Conservation (phyloP, 2,888 invertebrate species). For the Euplagia quadripunctaria region DNA sequence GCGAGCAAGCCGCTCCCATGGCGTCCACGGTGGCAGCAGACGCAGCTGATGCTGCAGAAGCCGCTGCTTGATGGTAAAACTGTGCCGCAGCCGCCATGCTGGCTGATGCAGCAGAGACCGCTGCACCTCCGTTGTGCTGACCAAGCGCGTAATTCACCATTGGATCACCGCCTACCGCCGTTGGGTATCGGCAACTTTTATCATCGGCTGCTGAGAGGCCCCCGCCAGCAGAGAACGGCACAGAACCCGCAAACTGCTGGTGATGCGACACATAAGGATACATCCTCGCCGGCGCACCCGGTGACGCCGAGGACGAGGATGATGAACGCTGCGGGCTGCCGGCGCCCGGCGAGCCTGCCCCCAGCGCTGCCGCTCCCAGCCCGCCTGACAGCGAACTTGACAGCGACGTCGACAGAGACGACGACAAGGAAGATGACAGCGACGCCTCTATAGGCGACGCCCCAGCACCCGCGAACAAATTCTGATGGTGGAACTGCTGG, state of each 20-base stretch:
- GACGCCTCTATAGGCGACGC: slow-evolving; percentile 92
- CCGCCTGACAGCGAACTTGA: slow-evolving; percentile 89
- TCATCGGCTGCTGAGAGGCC: slow-evolving; percentile 89
- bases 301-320: slow-evolving; percentile 90
- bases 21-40: slow-evolving; percentile 93
- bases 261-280: slow-evolving; percentile 96
- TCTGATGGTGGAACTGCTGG: slow-evolving; percentile 90
- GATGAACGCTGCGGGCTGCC: slow-evolving; percentile 89
- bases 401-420: slow-evolving; percentile 86
- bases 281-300: slow-evolving; percentile 94
- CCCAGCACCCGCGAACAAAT: slow-evolving; percentile 88
- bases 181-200: slow-evolving; percentile 94
- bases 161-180: slow-evolving; percentile 89
- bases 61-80: slow-evolving; percentile 95
- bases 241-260: slow-evolving; percentile 91
- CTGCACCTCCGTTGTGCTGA: slow-evolving; percentile 91
- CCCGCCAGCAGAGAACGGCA: slow-evolving; percentile 90
- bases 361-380: slow-evolving; percentile 89
- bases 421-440: slow-evolving; percentile 87
- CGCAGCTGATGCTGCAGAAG: slow-evolving; percentile 92
- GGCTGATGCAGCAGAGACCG: slow-evolving; percentile 89
- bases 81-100: slow-evolving; percentile 92
- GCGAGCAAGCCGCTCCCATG: slow-evolving; percentile 93
- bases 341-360: slow-evolving; percentile 87
- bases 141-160: slow-evolving; percentile 94